Evolutionary conservation across 2,113 vertebrate genomes (phyloP), one percentile per base, ranked within the genome.

Genomic region (Polypterus senegalus): DNA sequence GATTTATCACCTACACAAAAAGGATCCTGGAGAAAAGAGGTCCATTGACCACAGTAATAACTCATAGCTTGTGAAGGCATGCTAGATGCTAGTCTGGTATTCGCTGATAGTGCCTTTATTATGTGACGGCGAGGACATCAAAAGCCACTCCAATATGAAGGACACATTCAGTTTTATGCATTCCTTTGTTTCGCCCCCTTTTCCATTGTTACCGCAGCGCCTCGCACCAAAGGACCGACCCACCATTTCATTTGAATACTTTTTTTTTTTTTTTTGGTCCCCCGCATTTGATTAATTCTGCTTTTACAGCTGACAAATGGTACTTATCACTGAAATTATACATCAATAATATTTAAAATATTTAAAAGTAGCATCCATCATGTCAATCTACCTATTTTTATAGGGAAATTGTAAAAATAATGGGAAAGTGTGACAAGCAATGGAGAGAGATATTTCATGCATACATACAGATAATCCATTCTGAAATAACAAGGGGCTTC

Each of bases 1-100:
- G 86, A 87, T 87, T 85, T 83, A 88, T 87, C 83, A 84, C 80
- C 71, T 76, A 70, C 76, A 75, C 72, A 71, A 61, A 68, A 74
- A 76, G 76, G 76, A 81, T 73, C 79, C 78, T 76, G 76, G 75
- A 74, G 77, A 77, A 79, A 77, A 81, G 75, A 76, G 77, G 74
- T 71, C 74, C 73, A 73, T 77, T 73, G 77, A 85, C 73, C 75
- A 72, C 27, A 61, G 78, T 76, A 77, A 81, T 86, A 84, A 83
- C 69, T 87, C 83, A 88, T 69, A 67, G 61, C 70, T 73, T 71
- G 70, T 73, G 78, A 73, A 65, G 56, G 65, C 73, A 63, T 65
- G 74, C 71, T 65, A 73, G 77, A 74, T 68, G 65, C 58, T 67
- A 70, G 74, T 62, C 78, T 82, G 82, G 56, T 73, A 54, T 69